Evolutionary conservation across 2,888 invertebrate species (phyloP), one percentile per base, ranked within the genome.

Genomic region (Malachius bipustulatus): DNA sequence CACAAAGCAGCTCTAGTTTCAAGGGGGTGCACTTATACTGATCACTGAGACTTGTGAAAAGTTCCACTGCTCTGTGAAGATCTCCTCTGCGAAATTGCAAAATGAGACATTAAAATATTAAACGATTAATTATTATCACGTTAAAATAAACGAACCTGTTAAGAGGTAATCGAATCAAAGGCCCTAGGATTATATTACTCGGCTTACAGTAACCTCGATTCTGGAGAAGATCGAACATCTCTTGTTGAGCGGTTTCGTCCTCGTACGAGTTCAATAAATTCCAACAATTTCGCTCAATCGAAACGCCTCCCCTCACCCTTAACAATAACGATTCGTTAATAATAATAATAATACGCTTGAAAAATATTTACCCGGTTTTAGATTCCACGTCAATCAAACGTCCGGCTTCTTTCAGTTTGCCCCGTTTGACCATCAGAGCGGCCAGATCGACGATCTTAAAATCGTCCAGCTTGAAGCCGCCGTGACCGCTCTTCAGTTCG

Each of bases 391-490:
- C 24, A 30, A 16, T 14, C 15, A 19, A 19, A 19, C n/a, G 6
- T 19, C n/a, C 6, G 0, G 71, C 72, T 24, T 63, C 59, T 1
- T 59, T 51, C 34, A 67, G 57, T 42, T 59, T 60, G 37, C 63
- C 59, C 8, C 65, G 57, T 27, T 66, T 63, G 3, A 75, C 69
- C 55, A 79, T 63, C 3, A 76, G 58, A 0, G 69, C 68, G 0
- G 75, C 75, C 38, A 70, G 73, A 48, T 76, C 73, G 2, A 82
- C 61, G 2, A 79, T 56, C 56, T 82, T 82, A 50, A 65, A 73
- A 45, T 71, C 71, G 52, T 82, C 81, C 10, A 81, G 47, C 1
- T 53, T 56, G 50, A 80, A 80, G 38, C 65, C 66, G 3, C 73
- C 67, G 39, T 67, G 60, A 0, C 56, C 49, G 37, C 58, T 61